Base-by-base conservation (phyloP, 2,888 invertebrate genomes). In the Acheta domesticus region DNA sequence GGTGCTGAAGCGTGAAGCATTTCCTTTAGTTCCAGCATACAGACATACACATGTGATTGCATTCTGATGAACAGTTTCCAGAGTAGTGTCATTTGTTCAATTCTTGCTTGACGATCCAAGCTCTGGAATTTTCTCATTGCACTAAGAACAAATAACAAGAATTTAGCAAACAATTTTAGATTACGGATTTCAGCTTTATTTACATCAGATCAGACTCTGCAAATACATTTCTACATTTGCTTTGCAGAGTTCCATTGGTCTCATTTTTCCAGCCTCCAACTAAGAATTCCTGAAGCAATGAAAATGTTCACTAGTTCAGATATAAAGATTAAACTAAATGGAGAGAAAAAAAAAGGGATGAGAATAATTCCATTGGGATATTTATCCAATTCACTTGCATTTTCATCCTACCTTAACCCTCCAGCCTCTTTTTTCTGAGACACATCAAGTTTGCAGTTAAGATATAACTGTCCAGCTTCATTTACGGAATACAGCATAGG, bases 71-170 rank as follows among this genome's bases (percentile, higher is more conserved):
- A 97, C 92, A 1, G 98, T 98, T 85, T 96, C 96, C 83, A 99
- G 89, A 84, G 92, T 92, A 19, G 96, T 96, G 85, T 97, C 96
- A 76, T 91, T 93, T 73, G 92, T 93, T 96, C 96, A 16, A 94
- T 93, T 78, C 96, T 92, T 49, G 96, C 96, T 86, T 96, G 95
- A 82, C 96, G 93, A 87, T 99, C 99, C 84, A 99, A 89, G 77
- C 96, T 96, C 87, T 96, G 96, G 87, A 99, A 99, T 88, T 97
- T 97, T 85, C 93, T 92, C 97, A 99, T 98, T 16, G 99, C 99
- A 86, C 90, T 90, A 84, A 20, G 85, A 85, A 83, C 8, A 76
- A 76, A 36, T 14, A 19, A 48, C 19, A 48, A 16, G 36, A 76
- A 12, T n/a, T 36, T 36, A 36, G 36, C 8, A 36, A n/a, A n/a